Evolutionary conservation across 2,113 vertebrate species (phyloP).

Genomic region (Psittacula cyanocephala): DNA sequence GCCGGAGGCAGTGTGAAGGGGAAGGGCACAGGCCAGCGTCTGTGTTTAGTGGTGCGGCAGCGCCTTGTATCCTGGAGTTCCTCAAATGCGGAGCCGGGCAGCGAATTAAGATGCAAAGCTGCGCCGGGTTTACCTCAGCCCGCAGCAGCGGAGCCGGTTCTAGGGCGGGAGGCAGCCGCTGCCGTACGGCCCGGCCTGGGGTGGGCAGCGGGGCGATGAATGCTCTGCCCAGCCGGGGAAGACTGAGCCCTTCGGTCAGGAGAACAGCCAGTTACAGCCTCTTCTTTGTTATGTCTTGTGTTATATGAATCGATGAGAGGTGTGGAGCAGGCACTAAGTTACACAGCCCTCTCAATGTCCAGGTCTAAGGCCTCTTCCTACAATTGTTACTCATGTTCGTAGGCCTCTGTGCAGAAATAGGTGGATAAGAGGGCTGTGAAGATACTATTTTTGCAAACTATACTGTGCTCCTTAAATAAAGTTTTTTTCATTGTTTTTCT

Average conservation of each 20-base stretch:
- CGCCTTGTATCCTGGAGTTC: background rate
- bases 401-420: background rate
- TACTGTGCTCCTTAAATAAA: background rate
- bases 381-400: background rate
- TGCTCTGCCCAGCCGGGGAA: background rate
- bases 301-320: rapidly evolving
- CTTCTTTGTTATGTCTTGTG: background rate
- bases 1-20: background rate
- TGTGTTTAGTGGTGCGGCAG: background rate
- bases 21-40: background rate
- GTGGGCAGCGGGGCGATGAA: background rate
- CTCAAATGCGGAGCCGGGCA: background rate
- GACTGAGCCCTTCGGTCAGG: background rate
- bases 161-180: background rate
- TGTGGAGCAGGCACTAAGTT: background rate
- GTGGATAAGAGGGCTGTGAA: background rate
- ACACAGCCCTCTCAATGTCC: background rate
- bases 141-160: background rate
- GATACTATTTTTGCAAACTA: rapidly evolving
- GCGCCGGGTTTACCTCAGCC: background rate
- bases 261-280: too few species aligned
- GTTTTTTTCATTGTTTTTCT: background rate
- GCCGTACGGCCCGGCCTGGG: background rate
- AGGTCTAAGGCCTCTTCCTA: slow-evolving; percentile 8
- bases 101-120: background rate